phyloP scores from a whole-genome alignment of 1,140 invertebrate species.

The Drosophila parabipectinata region DNA sequence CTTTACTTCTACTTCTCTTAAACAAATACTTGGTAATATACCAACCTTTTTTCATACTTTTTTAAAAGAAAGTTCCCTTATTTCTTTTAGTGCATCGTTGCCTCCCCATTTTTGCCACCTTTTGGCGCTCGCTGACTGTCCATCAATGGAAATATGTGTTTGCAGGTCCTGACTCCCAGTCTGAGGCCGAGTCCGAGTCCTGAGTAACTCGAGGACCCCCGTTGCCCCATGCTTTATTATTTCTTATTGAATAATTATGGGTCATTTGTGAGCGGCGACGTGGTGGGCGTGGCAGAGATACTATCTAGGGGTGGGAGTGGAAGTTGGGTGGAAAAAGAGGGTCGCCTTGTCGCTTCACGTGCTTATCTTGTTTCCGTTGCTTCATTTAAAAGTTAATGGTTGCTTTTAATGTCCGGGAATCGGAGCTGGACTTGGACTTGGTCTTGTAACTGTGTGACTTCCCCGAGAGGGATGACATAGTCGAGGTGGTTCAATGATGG shows the following conservation, averaged over 20 bases:
- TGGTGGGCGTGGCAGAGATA: conserved; percentile 63
- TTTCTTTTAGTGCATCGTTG: not conserved
- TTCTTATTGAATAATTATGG: conserved; percentile 83
- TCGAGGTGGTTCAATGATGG: not conserved
- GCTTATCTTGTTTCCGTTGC: conserved; percentile 80
- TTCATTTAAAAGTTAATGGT: conserved; percentile 83
- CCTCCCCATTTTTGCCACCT: not conserved
- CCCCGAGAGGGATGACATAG: not conserved
- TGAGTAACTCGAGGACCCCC: not conserved
- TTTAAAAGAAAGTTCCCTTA: not conserved
- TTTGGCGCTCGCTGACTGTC: conserved; percentile 37
- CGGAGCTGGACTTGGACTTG: conserved; percentile 13
- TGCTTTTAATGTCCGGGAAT: conserved; percentile 67
- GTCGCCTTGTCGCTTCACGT: conserved; percentile 59
- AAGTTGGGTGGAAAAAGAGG: not conserved
- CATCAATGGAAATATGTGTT: conserved; percentile 67
- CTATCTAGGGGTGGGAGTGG: conserved; percentile 11
- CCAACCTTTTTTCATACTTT: too few species aligned
- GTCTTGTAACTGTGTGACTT: conserved; percentile 5
- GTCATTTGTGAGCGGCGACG: conserved; percentile 70
- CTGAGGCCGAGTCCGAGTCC: too few species aligned
- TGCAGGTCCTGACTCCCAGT: not conserved
- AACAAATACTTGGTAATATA: too few species aligned
- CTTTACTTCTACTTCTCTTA: too few species aligned
- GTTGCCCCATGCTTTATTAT: conserved; percentile 66